phyloP scores from a whole-genome alignment of 1,140 invertebrate species.

The Metaphire vulgaris region DNA sequence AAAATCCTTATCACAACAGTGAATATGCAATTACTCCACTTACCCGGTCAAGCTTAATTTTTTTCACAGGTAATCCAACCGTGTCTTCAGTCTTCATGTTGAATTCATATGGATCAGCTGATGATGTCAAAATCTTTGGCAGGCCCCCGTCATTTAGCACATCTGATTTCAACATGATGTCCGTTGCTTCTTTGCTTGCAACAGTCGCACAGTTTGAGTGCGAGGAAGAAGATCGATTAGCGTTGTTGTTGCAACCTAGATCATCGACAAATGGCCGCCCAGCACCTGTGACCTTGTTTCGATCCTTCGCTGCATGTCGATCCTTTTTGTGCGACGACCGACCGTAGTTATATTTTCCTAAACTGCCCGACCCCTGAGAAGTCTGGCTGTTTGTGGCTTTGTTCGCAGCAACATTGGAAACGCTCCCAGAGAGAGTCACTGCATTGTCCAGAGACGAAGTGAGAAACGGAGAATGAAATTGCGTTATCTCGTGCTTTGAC shows the following conservation, averaged over 20 bases:
- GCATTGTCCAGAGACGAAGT: neutral
- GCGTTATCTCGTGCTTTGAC: neutral
- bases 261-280: neutral
- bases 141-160: no score
- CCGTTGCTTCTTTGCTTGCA: no score
- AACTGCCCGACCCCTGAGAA: neutral
- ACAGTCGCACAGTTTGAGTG: no score
- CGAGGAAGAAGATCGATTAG: neutral
- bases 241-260: neutral
- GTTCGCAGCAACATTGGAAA: neutral
- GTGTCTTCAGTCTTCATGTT: conserved; percentile 48
- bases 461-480: neutral
- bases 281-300: neutral
- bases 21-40: neutral
- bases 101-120: conserved; percentile 45
- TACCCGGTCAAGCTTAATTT: conserved; percentile 49
- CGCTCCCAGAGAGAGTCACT: neutral
- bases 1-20: no score
- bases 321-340: neutral
- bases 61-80: conserved; percentile 42
- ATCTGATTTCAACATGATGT: no score
- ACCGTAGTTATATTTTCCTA: neutral
- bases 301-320: neutral
- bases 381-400: neutral
- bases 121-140: neutral